Evolutionary conservation across 2,797 vertebrate species (phyloP).

Genomic region (Ciconia nigra): DNA sequence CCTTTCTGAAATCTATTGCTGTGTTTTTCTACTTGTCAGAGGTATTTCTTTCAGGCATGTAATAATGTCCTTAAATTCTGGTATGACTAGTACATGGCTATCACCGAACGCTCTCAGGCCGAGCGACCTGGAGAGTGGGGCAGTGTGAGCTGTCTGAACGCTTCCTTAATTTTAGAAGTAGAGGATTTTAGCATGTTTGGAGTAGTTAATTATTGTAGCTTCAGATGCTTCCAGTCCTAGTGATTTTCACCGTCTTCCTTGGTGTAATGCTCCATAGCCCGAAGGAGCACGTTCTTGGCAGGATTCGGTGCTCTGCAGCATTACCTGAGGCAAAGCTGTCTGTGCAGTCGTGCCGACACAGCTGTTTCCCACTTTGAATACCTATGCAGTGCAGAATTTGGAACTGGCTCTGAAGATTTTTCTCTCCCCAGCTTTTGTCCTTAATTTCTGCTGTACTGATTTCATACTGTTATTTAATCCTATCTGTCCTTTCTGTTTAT

Average conservation of each 20-base stretch:
- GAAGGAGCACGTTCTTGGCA: background rate
- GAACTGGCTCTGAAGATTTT: background rate
- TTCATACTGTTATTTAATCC: background rate
- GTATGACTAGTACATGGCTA: background rate
- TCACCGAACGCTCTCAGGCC: rapidly evolving
- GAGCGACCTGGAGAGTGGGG: background rate
- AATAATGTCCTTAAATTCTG: background rate
- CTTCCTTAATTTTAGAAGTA: background rate
- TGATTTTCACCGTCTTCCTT: background rate
- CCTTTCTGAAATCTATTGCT: background rate
- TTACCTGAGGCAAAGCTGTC: background rate
- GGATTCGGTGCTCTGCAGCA: background rate
- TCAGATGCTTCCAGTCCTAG: background rate
- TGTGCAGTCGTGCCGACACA: background rate
- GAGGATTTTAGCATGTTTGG: background rate
- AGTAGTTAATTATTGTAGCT: background rate
- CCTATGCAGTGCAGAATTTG: background rate
- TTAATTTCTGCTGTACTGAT: background rate
- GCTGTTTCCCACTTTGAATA: background rate
- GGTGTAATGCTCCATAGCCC: background rate
- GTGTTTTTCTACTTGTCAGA: background rate
- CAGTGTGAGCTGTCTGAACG: background rate
- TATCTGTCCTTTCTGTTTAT: background rate
- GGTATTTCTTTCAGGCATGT: background rate
- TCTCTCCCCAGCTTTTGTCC: background rate